Percentiles rank a stretch among this genome's conserved stretches.
Conservation (phyloP, 2,113 vertebrate species). For the Blennius ocellaris region DNA sequence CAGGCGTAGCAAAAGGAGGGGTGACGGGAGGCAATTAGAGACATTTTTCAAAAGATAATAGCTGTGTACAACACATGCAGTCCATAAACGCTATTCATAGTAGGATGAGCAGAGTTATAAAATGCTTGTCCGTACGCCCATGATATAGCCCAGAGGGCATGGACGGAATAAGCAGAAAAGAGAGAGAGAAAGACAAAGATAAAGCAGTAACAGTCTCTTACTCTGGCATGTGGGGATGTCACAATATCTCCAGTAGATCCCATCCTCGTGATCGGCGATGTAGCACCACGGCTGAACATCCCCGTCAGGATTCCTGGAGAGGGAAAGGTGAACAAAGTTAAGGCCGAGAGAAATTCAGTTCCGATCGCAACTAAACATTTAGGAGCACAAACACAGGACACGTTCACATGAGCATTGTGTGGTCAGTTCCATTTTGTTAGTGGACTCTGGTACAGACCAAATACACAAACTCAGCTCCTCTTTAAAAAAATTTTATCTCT, state of each 20-base stretch:
- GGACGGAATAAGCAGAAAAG: neutral
- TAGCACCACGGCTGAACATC: slow-evolving; percentile 98
- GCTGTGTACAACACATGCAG: slow-evolving; percentile 51
- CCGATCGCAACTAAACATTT: too few species aligned
- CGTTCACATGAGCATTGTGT: too few species aligned
- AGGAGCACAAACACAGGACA: too few species aligned
- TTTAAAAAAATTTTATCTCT: too few species aligned
- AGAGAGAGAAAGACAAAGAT: slow-evolving; percentile 1
- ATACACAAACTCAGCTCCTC: too few species aligned
- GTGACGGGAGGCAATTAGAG: slow-evolving; percentile 75
- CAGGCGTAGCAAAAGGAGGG: slow-evolving; percentile 60
- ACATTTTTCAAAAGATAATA: slow-evolving; percentile 74
- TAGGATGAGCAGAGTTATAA: slow-evolving; percentile 43
- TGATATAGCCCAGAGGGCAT: slow-evolving; percentile 18
- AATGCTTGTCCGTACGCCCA: slow-evolving; percentile 7
- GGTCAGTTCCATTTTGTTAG: too few species aligned
- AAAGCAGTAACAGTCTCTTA: slow-evolving; percentile 78
- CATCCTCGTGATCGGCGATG: slow-evolving; percentile 92
- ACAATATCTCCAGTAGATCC: slow-evolving; percentile 97
- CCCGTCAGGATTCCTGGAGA: slow-evolving; percentile 92
- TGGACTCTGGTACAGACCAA: too few species aligned
- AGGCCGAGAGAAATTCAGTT: too few species aligned
- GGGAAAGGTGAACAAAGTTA: neutral
- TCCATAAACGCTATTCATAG: slow-evolving; percentile 64
- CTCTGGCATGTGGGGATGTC: slow-evolving; percentile 94